These are phyloP conservation scores for Tetraodon nigroviridis DNA, from an alignment of 2,113 vertebrate species.

Conservation along the genomic window DNA sequence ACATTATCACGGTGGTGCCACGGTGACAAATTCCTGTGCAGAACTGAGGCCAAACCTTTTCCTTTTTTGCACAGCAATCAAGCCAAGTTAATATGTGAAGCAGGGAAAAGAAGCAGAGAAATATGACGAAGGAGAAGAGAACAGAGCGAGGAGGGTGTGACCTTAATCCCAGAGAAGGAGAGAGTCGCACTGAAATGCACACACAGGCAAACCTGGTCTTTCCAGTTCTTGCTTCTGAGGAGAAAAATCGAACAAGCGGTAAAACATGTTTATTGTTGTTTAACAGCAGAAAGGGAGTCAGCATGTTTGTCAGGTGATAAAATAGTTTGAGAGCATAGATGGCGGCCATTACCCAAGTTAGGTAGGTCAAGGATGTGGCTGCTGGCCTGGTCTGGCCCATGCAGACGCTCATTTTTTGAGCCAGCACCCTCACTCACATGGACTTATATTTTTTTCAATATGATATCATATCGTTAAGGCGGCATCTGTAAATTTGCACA, in stretches of 20 bases:
- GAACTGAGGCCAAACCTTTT: slow-evolving; percentile 11
- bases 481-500: slow-evolving; percentile 19
- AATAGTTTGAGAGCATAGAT: slow-evolving; percentile 13
- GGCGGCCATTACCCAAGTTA: slow-evolving; percentile 8
- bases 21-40: slow-evolving; percentile 1
- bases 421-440: not conserved
- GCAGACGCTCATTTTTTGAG: not conserved
- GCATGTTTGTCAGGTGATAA: not conserved
- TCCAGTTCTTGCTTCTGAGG: slow-evolving; percentile 54
- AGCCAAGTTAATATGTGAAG: slow-evolving; percentile 7
- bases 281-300: slow-evolving; percentile 17
- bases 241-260: slow-evolving; percentile 8
- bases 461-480: not conserved
- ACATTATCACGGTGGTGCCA: not conserved
- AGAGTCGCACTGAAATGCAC: slow-evolving; percentile 14
- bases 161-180: slow-evolving; percentile 48
- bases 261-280: slow-evolving; percentile 6
- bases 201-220: slow-evolving; percentile 45
- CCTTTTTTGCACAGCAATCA: slow-evolving; percentile 6
- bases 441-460: not conserved
- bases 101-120: slow-evolving; percentile 1
- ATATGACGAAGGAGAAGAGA: not conserved
- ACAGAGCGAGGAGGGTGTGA: slow-evolving; percentile 44
- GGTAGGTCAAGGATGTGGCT: slow-evolving; percentile 26
- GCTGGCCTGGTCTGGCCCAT: slow-evolving; percentile 15